phyloP scores from a whole-genome alignment of 2,113 vertebrate species.

The Otocyon megalotis region DNA sequence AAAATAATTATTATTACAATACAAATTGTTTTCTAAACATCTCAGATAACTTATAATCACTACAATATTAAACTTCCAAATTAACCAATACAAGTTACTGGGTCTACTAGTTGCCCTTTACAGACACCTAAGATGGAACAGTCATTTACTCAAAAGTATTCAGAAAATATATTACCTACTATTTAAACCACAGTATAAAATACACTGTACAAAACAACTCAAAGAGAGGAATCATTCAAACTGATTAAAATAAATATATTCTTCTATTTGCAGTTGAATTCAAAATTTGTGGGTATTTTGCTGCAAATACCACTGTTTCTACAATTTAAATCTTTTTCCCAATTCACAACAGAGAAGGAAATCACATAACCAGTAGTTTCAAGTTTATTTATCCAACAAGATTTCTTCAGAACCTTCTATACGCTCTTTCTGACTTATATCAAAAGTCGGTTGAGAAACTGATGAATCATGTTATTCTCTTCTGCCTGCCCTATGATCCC shows the following conservation, averaged over 20 bases:
- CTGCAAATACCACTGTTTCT: not conserved
- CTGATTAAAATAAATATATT: not conserved
- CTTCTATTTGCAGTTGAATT: slow-evolving; percentile 37
- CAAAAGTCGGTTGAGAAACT: not conserved
- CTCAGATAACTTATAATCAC: not conserved
- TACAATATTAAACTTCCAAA: not conserved
- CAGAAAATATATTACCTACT: not conserved
- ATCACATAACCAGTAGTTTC: not conserved
- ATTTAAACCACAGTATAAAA: not conserved
- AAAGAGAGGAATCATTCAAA: not conserved
- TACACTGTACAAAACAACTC: not conserved
- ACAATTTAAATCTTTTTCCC: not conserved
- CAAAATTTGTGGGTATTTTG: not conserved
- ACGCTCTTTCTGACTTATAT: not conserved
- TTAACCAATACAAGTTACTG: not conserved
- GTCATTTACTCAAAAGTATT: not conserved
- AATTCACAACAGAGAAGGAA: not conserved
- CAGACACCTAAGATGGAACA: not conserved
- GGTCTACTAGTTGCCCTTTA: not conserved
- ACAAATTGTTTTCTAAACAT: not conserved
- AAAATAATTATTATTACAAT: not conserved
- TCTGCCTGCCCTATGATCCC: not conserved
- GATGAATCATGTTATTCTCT: not conserved
- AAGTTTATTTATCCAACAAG: slow-evolving; percentile 25
- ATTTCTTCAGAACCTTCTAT: not conserved